A percentile compares a stretch with the other conserved stretches of the same genome.
phyloP scores from a whole-genome alignment of 2,797 vertebrate genomes.

The Hozukius guyotensis region DNA sequence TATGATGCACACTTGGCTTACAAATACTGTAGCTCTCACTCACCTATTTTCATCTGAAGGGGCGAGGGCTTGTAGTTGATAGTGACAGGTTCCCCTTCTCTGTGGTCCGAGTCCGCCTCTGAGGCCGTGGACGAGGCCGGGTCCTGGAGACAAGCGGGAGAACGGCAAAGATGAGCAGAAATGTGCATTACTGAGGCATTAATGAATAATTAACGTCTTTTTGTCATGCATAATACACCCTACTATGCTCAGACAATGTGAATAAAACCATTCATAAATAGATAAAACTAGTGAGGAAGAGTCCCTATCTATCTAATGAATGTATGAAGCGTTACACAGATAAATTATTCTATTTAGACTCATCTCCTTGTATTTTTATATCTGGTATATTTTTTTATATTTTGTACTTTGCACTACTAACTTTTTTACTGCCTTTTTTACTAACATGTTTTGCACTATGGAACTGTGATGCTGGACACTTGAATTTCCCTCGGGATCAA shows the following conservation, averaged over 20 bases:
- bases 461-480: too few species aligned
- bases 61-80: constrained; percentile 99
- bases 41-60: constrained; percentile 97
- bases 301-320: background rate
- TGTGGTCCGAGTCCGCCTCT: constrained; percentile 92
- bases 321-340: background rate
- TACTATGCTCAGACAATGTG: constrained; percentile 3
- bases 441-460: too few species aligned
- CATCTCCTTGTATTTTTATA: too few species aligned
- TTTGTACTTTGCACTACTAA: too few species aligned
- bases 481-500: too few species aligned
- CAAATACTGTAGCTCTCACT: constrained; percentile 49
- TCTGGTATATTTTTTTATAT: too few species aligned
- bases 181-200: constrained; percentile 25
- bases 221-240: constrained; percentile 25
- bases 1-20: background rate
- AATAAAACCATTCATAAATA: constrained; percentile 33
- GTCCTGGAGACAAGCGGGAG: constrained; percentile 81
- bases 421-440: too few species aligned
- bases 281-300: background rate
- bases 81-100: constrained; percentile 94
- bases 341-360: background rate
- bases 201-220: constrained; percentile 36
- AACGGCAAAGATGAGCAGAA: constrained; percentile 30
- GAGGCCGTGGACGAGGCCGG: constrained; percentile 92